Conservation (phyloP, 37 sponge, comb jelly and placozoan genomes). For the Agelas oroides region DNA sequence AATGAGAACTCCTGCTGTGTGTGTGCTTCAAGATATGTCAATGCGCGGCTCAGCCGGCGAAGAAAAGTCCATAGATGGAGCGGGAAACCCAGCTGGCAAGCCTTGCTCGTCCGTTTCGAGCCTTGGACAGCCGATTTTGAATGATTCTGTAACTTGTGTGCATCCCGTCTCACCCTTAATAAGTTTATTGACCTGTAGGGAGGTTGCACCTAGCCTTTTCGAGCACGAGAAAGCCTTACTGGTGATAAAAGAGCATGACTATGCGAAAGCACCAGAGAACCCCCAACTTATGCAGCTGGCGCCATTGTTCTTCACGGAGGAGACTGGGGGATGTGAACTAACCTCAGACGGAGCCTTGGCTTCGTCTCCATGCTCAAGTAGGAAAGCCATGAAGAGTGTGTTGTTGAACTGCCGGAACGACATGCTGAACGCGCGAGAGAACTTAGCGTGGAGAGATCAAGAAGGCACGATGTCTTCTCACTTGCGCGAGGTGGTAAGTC, state of each 20-base stretch:
- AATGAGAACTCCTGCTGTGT: slow-evolving; percentile 9
- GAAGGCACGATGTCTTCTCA: slow-evolving; percentile 17
- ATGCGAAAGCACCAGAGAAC: slow-evolving; percentile 35
- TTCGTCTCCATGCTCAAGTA: too few relatives aligned
- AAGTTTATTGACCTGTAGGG: slow-evolving; percentile 22
- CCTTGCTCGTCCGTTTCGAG: neutral
- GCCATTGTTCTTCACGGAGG: neutral
- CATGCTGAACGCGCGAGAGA: slow-evolving; percentile 13
- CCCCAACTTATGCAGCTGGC: slow-evolving; percentile 43
- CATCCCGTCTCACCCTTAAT: slow-evolving; percentile 11
- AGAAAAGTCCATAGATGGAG: slow-evolving; percentile 12
- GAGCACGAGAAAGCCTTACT: slow-evolving; percentile 60
- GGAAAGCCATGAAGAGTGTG: too few relatives aligned
- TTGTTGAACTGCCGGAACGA: slow-evolving; percentile 35
- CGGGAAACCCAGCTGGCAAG: neutral
- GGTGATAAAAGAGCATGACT: slow-evolving; percentile 67
- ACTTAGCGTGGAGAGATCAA: neutral
- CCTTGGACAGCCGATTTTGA: neutral
- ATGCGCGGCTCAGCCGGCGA: slow-evolving; percentile 37
- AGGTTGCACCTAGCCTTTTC: slow-evolving; percentile 24
- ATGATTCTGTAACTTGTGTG: neutral
- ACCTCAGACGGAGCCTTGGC: too few relatives aligned
- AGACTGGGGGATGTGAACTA: neutral
- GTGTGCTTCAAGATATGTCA: slow-evolving; percentile 42
- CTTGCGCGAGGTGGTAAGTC: slow-evolving; percentile 52